Percentiles rank a stretch among this genome's conserved stretches.
Conservation (phyloP, 2,113 vertebrate species). For the Aepyceros melampus region DNA sequence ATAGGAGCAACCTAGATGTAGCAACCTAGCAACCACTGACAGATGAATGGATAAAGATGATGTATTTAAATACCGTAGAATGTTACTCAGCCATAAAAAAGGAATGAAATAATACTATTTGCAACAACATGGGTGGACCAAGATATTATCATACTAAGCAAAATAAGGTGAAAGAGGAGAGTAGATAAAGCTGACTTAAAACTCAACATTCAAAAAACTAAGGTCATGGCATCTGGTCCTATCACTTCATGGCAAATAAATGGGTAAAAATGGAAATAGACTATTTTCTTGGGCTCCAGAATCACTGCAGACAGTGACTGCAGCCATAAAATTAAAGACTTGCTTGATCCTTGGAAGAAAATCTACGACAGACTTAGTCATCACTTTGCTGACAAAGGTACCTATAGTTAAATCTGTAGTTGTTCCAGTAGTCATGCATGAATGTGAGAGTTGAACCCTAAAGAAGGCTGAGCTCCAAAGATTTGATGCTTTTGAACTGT, state of each 20-base stretch:
- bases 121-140: background rate
- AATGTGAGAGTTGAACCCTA: background rate
- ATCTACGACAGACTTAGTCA: background rate
- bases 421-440: background rate
- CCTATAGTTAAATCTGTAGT: background rate
- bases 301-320: background rate
- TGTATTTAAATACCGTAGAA: background rate
- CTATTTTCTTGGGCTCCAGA: background rate
- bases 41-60: background rate
- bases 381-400: background rate
- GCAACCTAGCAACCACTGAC: too few relatives aligned
- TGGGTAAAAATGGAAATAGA: background rate
- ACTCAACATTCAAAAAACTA: background rate
- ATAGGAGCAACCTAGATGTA: background rate
- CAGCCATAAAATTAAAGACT: background rate
- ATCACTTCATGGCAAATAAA: background rate
- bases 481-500: background rate
- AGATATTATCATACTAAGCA: background rate
- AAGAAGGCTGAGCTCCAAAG: background rate
- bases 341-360: background rate
- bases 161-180: background rate
- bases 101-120: background rate
- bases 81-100: background rate
- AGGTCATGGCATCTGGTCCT: accelerated
- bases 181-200: background rate